These are phyloP conservation scores for Conger conger DNA, from an alignment of 2,113 vertebrate species.

Conservation along the genomic window DNA sequence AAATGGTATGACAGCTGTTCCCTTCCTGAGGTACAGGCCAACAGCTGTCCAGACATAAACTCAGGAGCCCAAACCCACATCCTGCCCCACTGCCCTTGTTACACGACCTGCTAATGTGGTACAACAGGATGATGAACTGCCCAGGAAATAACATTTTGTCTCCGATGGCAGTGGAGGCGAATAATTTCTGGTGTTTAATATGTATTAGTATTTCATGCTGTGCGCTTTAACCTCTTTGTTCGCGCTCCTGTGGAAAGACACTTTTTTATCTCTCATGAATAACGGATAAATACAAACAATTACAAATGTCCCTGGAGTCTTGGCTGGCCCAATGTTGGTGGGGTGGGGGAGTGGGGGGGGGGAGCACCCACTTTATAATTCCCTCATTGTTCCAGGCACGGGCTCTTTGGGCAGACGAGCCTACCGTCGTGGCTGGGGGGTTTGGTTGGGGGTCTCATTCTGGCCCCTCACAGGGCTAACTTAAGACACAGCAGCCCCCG, in stretches of 20 bases:
- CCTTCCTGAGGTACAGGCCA: not conserved
- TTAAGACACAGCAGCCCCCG: no score
- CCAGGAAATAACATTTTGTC: not conserved
- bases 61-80: not conserved
- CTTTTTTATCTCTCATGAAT: no score
- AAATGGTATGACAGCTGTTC: not conserved
- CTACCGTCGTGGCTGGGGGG: no score
- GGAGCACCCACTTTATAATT: not conserved
- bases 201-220: no score
- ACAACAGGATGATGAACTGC: not conserved
- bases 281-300: no score
- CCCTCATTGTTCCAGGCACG: not conserved
- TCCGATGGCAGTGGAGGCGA: not conserved
- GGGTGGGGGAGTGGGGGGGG: not conserved
- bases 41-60: not conserved
- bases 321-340: not conserved
- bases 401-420: no score
- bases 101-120: not conserved
- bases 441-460: no score
- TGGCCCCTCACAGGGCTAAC: no score
- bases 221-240: no score
- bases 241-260: no score
- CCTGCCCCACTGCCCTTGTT: no score
- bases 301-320: not conserved
- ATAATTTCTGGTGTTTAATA: not conserved